Base-by-base conservation (phyloP, 2,888 invertebrate genomes). In the Polydrusus cervinus region DNA sequence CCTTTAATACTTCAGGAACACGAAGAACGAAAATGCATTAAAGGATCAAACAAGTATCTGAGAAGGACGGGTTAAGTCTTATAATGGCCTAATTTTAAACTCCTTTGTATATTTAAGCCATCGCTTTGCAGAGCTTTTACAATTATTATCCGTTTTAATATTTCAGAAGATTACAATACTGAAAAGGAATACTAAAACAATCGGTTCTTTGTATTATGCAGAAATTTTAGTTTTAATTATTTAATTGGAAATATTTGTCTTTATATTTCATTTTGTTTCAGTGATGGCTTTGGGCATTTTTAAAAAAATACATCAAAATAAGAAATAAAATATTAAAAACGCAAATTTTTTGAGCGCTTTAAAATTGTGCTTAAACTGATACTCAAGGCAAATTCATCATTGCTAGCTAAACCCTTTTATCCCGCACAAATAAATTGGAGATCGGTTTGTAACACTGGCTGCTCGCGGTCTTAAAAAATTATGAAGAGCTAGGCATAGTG, bases 11-110 rank as follows among this genome's bases (percentile, higher is more conserved):
- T 34, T 34, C 2, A 14, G 25, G 30, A 16, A 10, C 38, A 6
- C n/a, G 13, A 57, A 14, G 57, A 14, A 57, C 57, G 38, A 38
- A 57, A 57, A 34, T 38, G 34, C 69, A 34, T 65, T 40, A 65
- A 30, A 7, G 71, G 64, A 38, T 53, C 38, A 49, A 49, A 38
- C 61, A 71, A 71, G 71, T 71, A 51, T 68, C 68, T 57, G 38
- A 68, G 65, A 68, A 55, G 62, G 53, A 45, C 53, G 55, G 43
- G 45, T 45, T 45, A 30, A 47, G 62, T 25, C 45, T n/a, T 47
- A 47, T 62, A 43, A 62, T 45, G 40, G 62, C 45, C 62, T 14
- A 62, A 62, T 43, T 30, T 62, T 18, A 18, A 45, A 25, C 45
- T 62, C 62, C 47, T 43, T 43, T 62, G 62, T 43, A 62, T 16